Base-by-base conservation (phyloP, 2,797 vertebrate genomes). In the Pseudochaenichthys georgianus region DNA sequence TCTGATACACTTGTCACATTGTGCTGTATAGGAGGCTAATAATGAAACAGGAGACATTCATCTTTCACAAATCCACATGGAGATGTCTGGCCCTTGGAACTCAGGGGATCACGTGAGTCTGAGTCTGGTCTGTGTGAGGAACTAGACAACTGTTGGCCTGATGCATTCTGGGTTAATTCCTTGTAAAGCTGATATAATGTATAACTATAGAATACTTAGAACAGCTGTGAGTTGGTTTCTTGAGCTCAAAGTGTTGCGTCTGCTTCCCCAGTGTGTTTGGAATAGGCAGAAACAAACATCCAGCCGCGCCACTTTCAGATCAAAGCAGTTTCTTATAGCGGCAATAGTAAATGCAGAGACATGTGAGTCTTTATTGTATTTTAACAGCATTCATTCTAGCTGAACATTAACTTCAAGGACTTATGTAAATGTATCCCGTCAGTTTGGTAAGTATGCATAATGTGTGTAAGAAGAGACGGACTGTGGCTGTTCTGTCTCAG, bases 41-140 rank as follows among this genome's bases (percentile, higher is more conserved):
- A 96, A 96, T 78, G 88, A 86, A 85, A 97, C 96, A 2, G 96
- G 96, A 88, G 94, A 94, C 13, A 88, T 81, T 21, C 77, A 86
- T 65, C 91, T 94, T 67, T 95, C 95, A 8, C 94, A 95, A 85
- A 91, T 89, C 3, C 84, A 95, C 21, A 84, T 94, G 80, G 94
- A 96, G 6, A 93, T 95, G 10, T 64, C 94, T 64, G 93, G 91
- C 73, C 90, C 93, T 6, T 96, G 94, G 89, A 95, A 96, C 82
- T 90, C 89, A 67, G 89, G 88, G 54, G 94, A 94, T 75, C 97
- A 97, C 1, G 97, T 98, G 89, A 98, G 97, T 96, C 5, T 19
- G 2, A 2, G 16, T 64, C 13, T 41, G 42, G 6, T 68, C 23
- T 64, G 1, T 23, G 23, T 50, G 34, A 60, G 19, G 41, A 12